These are phyloP conservation scores for Meteorus colon DNA, from an alignment of 2,888 invertebrate species.

Conservation along the genomic window DNA sequence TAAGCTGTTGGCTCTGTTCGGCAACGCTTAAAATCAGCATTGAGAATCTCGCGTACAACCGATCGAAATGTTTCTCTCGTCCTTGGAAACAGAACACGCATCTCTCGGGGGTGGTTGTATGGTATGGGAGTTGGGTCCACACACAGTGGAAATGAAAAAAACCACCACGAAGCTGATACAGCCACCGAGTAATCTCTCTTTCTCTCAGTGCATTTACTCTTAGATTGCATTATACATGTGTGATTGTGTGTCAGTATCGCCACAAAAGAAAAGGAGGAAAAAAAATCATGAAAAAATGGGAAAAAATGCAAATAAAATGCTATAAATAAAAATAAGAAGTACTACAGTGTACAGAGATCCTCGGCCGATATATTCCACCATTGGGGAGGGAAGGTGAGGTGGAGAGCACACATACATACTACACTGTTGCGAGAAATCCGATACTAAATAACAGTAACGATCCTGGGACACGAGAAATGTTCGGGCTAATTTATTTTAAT, in stretches of 20 bases:
- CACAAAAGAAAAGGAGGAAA: constrained; percentile 1
- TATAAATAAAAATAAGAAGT: constrained; percentile 26
- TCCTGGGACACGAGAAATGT: constrained; percentile 45
- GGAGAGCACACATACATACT: constrained; percentile 31
- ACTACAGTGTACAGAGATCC: constrained; percentile 48
- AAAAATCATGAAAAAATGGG: constrained; percentile 35
- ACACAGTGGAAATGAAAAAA: constrained; percentile 14
- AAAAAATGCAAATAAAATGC: constrained; percentile 22
- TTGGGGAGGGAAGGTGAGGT: constrained; percentile 8
- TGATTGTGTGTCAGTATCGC: constrained; percentile 37
- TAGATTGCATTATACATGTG: constrained; percentile 27
- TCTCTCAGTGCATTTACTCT: constrained; percentile 5
- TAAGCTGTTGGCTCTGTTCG: constrained; percentile 48
- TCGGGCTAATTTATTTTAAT: constrained; percentile 53
- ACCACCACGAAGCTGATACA: constrained; percentile 1
- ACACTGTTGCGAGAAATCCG: constrained; percentile 45
- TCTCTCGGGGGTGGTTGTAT: constrained; percentile 40
- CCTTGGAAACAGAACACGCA: constrained; percentile 69
- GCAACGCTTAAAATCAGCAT: constrained; percentile 64
- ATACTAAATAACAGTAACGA: constrained; percentile 54
- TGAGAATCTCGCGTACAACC: constrained; percentile 70
- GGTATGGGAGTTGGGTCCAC: constrained; percentile 1
- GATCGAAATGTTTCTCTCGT: constrained; percentile 70
- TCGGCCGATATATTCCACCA: constrained; percentile 47
- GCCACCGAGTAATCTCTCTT: constrained; percentile 33